Evolutionary conservation across 2,888 invertebrate genomes (phyloP).

Genomic region (Mylabris sibirica): DNA sequence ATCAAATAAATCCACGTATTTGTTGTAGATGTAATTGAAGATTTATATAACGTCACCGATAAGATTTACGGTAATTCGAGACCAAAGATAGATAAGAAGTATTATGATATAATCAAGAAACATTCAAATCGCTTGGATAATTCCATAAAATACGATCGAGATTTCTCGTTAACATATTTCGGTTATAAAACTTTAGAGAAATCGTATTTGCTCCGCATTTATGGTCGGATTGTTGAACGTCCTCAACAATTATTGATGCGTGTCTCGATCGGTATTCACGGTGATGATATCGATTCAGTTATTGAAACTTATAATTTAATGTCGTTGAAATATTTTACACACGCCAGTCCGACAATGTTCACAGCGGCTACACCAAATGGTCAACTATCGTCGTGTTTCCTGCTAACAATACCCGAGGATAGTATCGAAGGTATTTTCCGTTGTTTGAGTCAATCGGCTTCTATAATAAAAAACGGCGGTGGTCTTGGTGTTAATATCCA

Average conservation of each 20-base stretch:
- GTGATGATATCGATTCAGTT: slow-evolving; percentile 88
- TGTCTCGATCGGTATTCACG: slow-evolving; percentile 95
- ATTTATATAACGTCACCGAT: not conserved
- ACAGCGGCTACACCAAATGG: slow-evolving; percentile 91
- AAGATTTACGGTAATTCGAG: not conserved
- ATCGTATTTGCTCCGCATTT: slow-evolving; percentile 91
- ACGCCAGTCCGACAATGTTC: slow-evolving; percentile 97
- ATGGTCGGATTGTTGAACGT: slow-evolving; percentile 91
- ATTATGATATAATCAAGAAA: not conserved
- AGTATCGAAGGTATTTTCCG: slow-evolving; percentile 95
- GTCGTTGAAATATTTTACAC: slow-evolving; percentile 96
- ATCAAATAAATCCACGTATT: not conserved
- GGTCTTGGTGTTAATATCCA: slow-evolving; percentile 97
- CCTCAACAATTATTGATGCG: slow-evolving; percentile 99
- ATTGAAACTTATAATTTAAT: slow-evolving; percentile 96
- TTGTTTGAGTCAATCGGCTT: slow-evolving; percentile 89
- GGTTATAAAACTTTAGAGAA: slow-evolving; percentile 98
- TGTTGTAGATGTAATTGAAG: not conserved
- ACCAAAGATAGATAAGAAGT: not conserved
- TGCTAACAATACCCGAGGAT: slow-evolving; percentile 93
- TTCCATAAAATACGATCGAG: not conserved
- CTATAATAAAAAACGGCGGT: slow-evolving; percentile 96
- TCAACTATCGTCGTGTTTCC: slow-evolving; percentile 94
- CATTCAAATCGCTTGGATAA: not conserved
- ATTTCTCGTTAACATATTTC: slow-evolving; percentile 80